A percentile compares a stretch with the other conserved stretches of the same genome.
phyloP scores from a whole-genome alignment of 2,113 vertebrate species.

The Calonectris borealis region DNA sequence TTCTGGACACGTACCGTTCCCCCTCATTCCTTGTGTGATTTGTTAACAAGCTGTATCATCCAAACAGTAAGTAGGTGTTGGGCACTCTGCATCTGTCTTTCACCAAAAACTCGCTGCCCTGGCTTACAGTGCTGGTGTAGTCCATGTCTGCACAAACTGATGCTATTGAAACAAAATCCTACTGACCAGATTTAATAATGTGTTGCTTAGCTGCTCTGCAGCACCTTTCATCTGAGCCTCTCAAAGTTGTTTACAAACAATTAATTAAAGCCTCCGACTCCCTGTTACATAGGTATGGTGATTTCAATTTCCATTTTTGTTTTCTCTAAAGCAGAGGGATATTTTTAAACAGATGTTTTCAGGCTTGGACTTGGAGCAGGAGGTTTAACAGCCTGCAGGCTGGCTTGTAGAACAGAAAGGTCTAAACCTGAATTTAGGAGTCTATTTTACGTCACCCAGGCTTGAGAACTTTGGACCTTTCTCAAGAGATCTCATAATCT shows the following conservation, averaged over 20 bases:
- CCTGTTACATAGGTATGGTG: not conserved
- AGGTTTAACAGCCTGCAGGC: not conserved
- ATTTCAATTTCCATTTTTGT: not conserved
- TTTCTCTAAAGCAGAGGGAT: not conserved
- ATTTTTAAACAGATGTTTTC: not conserved
- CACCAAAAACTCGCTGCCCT: not conserved
- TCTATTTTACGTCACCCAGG: not conserved
- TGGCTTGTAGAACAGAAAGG: not conserved
- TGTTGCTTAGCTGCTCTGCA: not conserved
- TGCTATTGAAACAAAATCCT: not conserved
- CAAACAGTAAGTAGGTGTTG: not conserved
- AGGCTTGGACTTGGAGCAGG: not conserved
- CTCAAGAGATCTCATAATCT: not conserved
- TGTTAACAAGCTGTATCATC: not conserved
- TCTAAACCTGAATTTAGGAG: not conserved
- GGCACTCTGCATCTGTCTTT: not conserved
- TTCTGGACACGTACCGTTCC: not conserved
- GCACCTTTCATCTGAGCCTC: slow-evolving; percentile 11
- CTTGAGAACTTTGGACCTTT: not conserved
- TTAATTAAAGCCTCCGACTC: slow-evolving; percentile 17
- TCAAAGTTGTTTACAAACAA: slow-evolving; percentile 44
- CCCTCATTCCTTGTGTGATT: not conserved
- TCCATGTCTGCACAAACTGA: not conserved
- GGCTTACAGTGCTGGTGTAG: not conserved
- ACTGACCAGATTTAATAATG: not conserved